Percentiles rank a stretch among this genome's conserved stretches.
Conservation (phyloP, 2,888 invertebrate species). For the Ophonus ardosiacus region DNA sequence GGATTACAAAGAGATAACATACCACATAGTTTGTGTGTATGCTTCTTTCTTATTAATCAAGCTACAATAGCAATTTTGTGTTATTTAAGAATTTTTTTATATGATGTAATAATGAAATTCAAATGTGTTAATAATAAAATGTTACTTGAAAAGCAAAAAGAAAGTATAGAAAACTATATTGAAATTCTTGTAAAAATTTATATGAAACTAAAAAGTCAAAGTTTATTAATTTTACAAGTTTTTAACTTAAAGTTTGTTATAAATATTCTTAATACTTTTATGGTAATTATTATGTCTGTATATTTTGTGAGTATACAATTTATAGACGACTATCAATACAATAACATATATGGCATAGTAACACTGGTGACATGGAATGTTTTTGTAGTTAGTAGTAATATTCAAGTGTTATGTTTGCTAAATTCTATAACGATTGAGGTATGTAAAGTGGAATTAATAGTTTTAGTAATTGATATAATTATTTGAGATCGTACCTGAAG, state of each 20-base stretch:
- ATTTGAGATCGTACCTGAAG: no score
- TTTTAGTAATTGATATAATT: no score
- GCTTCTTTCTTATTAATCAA: neutral
- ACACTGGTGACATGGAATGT: neutral
- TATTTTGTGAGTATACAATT: neutral
- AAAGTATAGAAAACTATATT: neutral
- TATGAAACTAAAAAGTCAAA: neutral
- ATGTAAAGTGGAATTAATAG: neutral
- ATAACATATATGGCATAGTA: neutral
- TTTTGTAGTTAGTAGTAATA: neutral
- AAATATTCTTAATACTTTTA: neutral
- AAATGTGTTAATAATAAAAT: neutral
- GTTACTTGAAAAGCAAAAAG: neutral
- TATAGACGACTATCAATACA: neutral
- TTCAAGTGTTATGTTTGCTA: neutral
- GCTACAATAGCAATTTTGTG: neutral
- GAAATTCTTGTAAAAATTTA: neutral
- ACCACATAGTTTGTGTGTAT: no score
- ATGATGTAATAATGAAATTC: neutral
- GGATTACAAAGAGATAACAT: no score
- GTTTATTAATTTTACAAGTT: neutral
- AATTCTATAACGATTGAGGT: neutral
- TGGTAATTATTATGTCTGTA: neutral
- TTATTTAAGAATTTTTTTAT: neutral
- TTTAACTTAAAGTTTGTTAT: neutral